Conservation (phyloP, 1,140 invertebrate genomes). For the silkworm (Bombyx mori) region DNA sequence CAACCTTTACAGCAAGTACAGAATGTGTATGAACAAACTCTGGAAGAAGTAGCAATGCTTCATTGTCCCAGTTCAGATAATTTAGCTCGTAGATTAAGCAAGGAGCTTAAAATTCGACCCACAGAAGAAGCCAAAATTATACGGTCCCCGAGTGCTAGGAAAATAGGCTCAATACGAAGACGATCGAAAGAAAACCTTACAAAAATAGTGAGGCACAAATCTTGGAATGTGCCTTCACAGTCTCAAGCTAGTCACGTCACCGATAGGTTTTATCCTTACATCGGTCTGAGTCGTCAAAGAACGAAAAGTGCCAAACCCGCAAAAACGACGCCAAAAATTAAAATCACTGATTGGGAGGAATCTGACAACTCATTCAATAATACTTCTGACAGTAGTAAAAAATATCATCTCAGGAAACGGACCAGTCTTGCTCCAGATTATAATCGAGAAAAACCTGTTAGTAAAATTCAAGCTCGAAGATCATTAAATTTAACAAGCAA, state of each 20-base stretch:
- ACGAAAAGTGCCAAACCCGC: conserved; percentile 37
- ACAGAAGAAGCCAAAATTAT: conserved; percentile 80
- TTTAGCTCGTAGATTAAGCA: conserved; percentile 77
- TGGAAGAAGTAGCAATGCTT: conserved; percentile 76
- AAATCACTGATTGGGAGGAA: conserved; percentile 33
- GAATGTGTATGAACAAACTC: conserved; percentile 79
- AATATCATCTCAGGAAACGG: conserved; percentile 49
- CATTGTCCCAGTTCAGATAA: conserved; percentile 77
- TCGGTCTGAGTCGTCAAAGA: conserved; percentile 37
- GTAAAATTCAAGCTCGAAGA: conserved; percentile 37
- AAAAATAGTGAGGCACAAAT: conserved; percentile 63
- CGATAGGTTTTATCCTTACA: conserved; percentile 57
- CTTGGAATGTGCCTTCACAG: conserved; percentile 55
- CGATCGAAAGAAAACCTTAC: conserved; percentile 72
- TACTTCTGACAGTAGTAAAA: conserved; percentile 38
- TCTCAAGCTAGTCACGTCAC: conserved; percentile 41
- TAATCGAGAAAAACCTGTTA: conserved; percentile 45
- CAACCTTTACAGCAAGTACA: conserved; percentile 73
- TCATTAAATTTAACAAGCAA: conserved; percentile 48
- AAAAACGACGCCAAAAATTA: conserved; percentile 16
- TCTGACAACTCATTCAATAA: conserved; percentile 38
- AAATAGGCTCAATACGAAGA: conserved; percentile 81
- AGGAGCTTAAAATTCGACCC: conserved; percentile 80
- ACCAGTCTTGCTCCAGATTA: conserved; percentile 43
- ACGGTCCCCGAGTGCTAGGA: conserved; percentile 83